phyloP scores from a whole-genome alignment of 2,113 vertebrate species.

The Reinhardtius hippoglossoides region DNA sequence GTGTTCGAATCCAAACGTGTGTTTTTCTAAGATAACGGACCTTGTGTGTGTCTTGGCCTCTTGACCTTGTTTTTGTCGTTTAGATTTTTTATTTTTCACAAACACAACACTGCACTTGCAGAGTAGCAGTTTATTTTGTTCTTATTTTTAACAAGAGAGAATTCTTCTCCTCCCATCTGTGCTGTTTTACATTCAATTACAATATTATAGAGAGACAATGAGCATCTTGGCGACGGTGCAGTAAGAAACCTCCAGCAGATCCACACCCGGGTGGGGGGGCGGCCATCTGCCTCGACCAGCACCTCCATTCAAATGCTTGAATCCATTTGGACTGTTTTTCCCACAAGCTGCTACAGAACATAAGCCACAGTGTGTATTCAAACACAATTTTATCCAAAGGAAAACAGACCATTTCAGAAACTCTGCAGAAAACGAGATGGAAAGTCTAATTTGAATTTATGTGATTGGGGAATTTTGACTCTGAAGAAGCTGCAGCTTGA shows the following conservation, averaged over 20 bases:
- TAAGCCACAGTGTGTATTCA: too few species aligned
- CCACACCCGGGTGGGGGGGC: too few species aligned
- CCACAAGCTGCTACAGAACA: not conserved
- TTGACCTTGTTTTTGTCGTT: not conserved
- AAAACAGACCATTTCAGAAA: too few species aligned
- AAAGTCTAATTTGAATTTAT: too few species aligned
- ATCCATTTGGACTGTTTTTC: not conserved
- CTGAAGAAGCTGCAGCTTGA: too few species aligned
- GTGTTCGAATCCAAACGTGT: conserved; percentile 7
- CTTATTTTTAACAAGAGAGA: not conserved
- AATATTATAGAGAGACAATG: not conserved
- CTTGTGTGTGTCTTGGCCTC: not conserved
- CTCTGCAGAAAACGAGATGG: too few species aligned
- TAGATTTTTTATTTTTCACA: not conserved
- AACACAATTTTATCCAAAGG: too few species aligned
- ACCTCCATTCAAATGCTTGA: not conserved
- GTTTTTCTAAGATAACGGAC: conserved; percentile 25
- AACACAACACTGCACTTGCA: not conserved
- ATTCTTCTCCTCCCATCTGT: not conserved
- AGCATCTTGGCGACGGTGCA: too few species aligned
- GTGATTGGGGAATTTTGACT: too few species aligned
- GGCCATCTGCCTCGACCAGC: too few species aligned
- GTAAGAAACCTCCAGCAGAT: too few species aligned
- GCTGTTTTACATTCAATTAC: not conserved
- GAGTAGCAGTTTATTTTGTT: not conserved